Conservation (phyloP, 2,888 invertebrate species). For the Eurois occulta region DNA sequence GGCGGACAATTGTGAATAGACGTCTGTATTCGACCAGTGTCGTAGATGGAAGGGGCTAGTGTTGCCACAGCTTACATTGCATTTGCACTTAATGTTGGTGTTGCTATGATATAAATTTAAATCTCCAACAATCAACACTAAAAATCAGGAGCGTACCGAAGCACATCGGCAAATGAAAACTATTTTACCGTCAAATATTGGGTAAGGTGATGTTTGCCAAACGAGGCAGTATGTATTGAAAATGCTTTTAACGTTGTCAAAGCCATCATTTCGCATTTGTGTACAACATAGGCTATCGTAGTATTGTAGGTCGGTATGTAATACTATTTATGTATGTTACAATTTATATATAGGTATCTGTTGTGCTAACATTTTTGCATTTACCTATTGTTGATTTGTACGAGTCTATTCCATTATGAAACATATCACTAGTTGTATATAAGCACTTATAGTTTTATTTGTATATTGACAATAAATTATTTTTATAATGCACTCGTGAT, state of each 20-base stretch:
- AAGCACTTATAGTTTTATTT: constrained; percentile 69
- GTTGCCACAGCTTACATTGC: too few relatives aligned
- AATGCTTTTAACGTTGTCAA: constrained; percentile 48
- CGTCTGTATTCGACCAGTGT: too few relatives aligned
- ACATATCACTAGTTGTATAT: constrained; percentile 79
- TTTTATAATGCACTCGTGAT: constrained; percentile 71
- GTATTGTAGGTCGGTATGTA: constrained; percentile 23
- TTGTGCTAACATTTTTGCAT: constrained; percentile 42
- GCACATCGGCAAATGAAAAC: too few relatives aligned
- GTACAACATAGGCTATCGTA: constrained; percentile 52
- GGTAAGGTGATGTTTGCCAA: constrained; percentile 31
- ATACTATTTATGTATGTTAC: constrained; percentile 18
- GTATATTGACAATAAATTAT: constrained; percentile 76
- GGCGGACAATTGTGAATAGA: too few relatives aligned
- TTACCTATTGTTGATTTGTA: constrained; percentile 58
- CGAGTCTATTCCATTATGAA: constrained; percentile 68
- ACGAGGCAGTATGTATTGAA: constrained; percentile 47
- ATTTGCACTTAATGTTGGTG: too few relatives aligned
- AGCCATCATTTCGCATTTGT: constrained; percentile 53
- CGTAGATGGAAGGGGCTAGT: too few relatives aligned
- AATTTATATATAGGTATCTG: constrained; percentile 29
- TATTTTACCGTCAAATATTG: constrained; percentile 5
- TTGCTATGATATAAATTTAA: too few relatives aligned
- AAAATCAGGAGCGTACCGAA: too few relatives aligned
- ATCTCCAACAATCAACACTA: too few relatives aligned